Conservation (phyloP, 2,113 vertebrate genomes). For the Ceratotherium simum region DNA sequence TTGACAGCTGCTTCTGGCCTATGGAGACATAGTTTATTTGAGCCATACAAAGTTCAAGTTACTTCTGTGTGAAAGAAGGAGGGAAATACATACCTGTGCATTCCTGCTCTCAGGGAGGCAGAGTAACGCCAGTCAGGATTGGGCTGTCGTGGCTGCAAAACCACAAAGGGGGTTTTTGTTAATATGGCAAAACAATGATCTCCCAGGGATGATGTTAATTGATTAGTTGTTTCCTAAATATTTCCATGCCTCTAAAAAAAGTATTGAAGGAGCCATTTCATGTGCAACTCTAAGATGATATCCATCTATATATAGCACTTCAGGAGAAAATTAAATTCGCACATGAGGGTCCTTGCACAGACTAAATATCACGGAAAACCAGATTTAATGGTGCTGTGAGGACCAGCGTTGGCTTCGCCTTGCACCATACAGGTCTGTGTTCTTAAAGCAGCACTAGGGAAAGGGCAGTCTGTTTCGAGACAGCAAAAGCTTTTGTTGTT, state of each 20-base stretch:
- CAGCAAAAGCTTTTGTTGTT: not conserved
- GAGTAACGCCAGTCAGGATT: constrained; percentile 98
- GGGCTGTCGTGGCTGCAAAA: constrained; percentile 94
- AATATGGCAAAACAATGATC: constrained; percentile 46
- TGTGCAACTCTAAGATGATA: not conserved
- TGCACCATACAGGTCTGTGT: not conserved
- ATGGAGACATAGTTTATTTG: constrained; percentile 23
- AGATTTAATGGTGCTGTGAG: not conserved
- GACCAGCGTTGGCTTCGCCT: not conserved
- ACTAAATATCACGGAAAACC: not conserved
- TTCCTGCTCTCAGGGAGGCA: constrained; percentile 97
- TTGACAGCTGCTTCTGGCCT: constrained; percentile 45
- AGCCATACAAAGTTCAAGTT: not conserved
- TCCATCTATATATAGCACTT: not conserved
- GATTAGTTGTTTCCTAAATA: constrained; percentile 16
- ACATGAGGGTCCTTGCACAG: not conserved
- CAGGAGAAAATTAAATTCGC: constrained; percentile 12
- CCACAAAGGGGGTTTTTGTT: constrained; percentile 83
- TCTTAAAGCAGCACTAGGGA: not conserved
- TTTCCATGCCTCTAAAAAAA: constrained; percentile 26
- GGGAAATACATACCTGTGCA: constrained; percentile 93
- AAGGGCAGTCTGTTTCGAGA: not conserved
- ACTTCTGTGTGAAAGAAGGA: not conserved
- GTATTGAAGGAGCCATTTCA: constrained; percentile 20
- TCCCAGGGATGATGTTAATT: not conserved